phyloP scores from a whole-genome alignment of 2,888 invertebrate species.

The Eustalomyia histrio region DNA sequence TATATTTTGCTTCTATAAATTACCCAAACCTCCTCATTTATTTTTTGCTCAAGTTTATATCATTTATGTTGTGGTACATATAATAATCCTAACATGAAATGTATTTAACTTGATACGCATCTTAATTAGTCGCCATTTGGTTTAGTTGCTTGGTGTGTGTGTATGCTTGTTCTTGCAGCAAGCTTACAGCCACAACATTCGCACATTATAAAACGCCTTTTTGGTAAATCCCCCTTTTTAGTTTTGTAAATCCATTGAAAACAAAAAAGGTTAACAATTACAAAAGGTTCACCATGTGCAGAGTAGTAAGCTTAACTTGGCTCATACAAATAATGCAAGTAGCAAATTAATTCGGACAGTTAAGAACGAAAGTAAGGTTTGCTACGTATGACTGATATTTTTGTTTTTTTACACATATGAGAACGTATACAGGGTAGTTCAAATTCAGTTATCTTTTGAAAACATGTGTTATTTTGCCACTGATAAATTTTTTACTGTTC shows the following conservation, averaged over 20 bases:
- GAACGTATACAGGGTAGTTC: too few species aligned
- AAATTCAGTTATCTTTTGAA: too few species aligned
- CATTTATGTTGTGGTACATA: background rate
- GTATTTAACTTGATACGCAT: conserved; percentile 50
- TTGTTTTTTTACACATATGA: too few species aligned
- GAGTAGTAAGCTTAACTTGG: background rate
- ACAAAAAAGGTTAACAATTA: background rate
- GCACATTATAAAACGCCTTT: conserved; percentile 47
- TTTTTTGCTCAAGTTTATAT: background rate
- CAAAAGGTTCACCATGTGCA: background rate
- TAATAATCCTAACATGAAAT: background rate
- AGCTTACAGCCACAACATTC: conserved; percentile 1
- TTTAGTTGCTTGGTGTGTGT: conserved; percentile 1
- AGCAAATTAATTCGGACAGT: background rate
- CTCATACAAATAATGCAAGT: background rate
- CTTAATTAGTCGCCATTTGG: conserved; percentile 52
- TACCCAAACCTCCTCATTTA: conserved; percentile 2
- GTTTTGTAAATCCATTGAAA: background rate
- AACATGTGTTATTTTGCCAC: too few species aligned
- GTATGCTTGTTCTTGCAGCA: conserved; percentile 6
- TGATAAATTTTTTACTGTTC: too few species aligned
- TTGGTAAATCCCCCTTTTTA: background rate
- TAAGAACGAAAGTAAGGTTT: too few species aligned
- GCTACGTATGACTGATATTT: too few species aligned
- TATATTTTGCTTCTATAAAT: background rate